Evolutionary conservation across 2,113 vertebrate species (phyloP), one percentile per base, ranked within the genome.

Genomic region (Cavia porcellus): DNA sequence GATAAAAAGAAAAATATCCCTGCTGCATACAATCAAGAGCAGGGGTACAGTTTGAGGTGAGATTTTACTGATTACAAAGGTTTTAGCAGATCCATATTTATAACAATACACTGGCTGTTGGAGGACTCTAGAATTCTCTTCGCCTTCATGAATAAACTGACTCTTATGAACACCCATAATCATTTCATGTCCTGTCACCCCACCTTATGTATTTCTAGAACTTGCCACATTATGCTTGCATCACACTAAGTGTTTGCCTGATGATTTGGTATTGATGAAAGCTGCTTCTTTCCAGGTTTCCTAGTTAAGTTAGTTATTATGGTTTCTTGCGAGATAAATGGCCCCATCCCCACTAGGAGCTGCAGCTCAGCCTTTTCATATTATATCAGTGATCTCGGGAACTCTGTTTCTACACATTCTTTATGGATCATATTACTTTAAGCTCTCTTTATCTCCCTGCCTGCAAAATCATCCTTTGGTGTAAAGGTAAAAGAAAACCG

Each of bases 341-440:
- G 28, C 50, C 70, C 89, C 74, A 72, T 94, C 13, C 80, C 9
- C 64, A 91, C 32, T 93, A 96, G 74, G 97, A 98, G 96, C 94
- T 98, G 94, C 61, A 91, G 93, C 28, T 97, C 95, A 91, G 75
- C 42, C 94, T 97, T 97, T 92, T 97, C 77, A 1, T 92, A 70
- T 85, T 92, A 97, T 96, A 97, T 97, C 62, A 86, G 64, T 74
- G 82, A 96, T 96, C 94, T 94, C 61, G 72, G 83, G 83, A 77
- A 50, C 74, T 96, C 81, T 96, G 88, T 97, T 97, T 95, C 68
- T 82, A 38, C 90, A 52, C 57, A 22, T 97, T 97, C 77, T 92
- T 98, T 97, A 96, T 93, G 79, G 95, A 96, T 97, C 59, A 32
- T 64, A 89, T 98, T 98, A 94, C 84, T 97, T 98, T 98, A 95